A percentile compares a stretch with the other conserved stretches of the same genome.
These are phyloP conservation scores for Kradibia gibbosae DNA, from an alignment of 1,140 invertebrate genomes.

Conservation along the genomic window DNA sequence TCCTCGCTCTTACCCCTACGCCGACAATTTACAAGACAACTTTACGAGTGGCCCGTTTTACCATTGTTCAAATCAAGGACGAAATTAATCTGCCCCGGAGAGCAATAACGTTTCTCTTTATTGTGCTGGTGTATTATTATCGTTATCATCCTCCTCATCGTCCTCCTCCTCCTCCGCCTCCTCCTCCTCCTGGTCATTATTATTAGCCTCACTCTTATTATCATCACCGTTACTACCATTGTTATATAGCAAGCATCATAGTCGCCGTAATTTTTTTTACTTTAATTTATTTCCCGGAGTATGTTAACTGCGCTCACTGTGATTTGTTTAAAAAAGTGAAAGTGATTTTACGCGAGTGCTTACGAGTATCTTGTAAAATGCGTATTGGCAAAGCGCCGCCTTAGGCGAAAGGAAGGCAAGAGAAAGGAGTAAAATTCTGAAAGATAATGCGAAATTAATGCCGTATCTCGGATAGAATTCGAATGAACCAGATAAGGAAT, in stretches of 20 bases:
- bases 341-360: neutral
- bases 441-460: neutral
- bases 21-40: constrained; percentile 66
- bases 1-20: constrained; percentile 60
- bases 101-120: constrained; percentile 1
- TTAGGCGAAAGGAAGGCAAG: neutral
- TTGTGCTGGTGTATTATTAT: neutral
- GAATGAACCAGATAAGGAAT: neutral
- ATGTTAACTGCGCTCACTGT: neutral
- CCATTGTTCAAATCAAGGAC: constrained; percentile 69
- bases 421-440: neutral
- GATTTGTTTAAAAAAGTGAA: neutral
- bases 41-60: constrained; percentile 68
- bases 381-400: neutral
- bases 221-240: too few species aligned
- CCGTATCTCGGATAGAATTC: neutral
- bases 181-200: too few species aligned
- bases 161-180: too few species aligned
- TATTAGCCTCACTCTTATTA: too few species aligned
- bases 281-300: neutral
- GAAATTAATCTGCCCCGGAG: constrained; percentile 60
- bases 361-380: neutral
- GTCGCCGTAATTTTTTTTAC: too few species aligned
- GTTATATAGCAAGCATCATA: too few species aligned
- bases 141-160: too few species aligned